Percentiles rank a stretch among this genome's conserved stretches.
Evolutionary conservation across 2,113 vertebrate genomes (phyloP).

Genomic region (Argyrosomus japonicus): DNA sequence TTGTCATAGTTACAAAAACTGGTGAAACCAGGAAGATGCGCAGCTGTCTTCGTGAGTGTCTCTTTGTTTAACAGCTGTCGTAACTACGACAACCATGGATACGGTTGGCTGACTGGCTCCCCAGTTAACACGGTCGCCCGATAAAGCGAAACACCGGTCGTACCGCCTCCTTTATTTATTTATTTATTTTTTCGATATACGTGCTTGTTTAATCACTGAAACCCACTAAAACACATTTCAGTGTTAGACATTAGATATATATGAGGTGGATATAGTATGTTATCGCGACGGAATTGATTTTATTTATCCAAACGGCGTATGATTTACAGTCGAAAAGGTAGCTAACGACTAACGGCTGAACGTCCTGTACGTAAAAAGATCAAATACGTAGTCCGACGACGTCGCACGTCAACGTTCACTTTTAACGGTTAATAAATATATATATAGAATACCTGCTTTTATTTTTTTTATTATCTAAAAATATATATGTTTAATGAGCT

Average conservation of each 20-base stretch:
- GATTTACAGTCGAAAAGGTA: neutral
- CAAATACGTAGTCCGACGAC: neutral
- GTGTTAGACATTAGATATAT: neutral
- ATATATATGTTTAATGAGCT: too few species aligned
- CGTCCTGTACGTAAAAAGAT: neutral
- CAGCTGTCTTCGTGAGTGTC: too few species aligned
- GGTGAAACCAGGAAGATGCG: too few species aligned
- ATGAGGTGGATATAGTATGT: neutral
- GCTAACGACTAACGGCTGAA: neutral
- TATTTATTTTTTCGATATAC: neutral
- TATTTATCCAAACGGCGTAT: neutral
- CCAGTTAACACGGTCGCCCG: too few species aligned
- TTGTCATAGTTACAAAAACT: too few species aligned
- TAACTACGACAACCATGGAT: too few species aligned
- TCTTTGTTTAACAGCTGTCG: too few species aligned
- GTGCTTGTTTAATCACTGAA: neutral
- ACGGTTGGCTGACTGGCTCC: too few species aligned
- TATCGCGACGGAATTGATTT: neutral
- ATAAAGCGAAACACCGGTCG: neutral
- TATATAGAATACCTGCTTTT: too few species aligned
- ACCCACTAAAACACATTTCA: neutral
- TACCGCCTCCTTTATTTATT: neutral
- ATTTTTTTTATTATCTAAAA: too few species aligned
- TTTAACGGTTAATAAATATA: neutral
- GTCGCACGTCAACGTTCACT: neutral